These are phyloP conservation scores for Drosophila silvestris DNA, from an alignment of 2,888 invertebrate genomes.

Conservation along the genomic window DNA sequence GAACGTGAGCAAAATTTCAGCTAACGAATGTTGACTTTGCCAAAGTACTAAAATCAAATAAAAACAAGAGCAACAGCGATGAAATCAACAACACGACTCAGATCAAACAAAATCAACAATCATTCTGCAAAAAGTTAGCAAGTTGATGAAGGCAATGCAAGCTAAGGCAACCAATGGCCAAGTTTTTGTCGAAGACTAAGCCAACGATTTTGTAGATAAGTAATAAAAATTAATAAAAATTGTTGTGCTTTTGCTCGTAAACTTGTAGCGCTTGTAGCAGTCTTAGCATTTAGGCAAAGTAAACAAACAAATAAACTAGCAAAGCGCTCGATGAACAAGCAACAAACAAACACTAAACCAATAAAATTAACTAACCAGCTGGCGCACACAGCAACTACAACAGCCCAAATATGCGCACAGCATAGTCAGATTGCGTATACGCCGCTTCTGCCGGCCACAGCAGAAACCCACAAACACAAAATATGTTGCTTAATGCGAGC, in stretches of 20 bases:
- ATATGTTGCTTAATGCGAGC: slow-evolving; percentile 59
- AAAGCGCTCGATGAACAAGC: slow-evolving; percentile 21
- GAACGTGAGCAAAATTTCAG: slow-evolving; percentile 76
- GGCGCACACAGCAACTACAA: slow-evolving; percentile 26
- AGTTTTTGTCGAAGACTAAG: slow-evolving; percentile 2
- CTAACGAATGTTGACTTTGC: slow-evolving; percentile 79
- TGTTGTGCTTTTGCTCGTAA: slow-evolving; percentile 32
- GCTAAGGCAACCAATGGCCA: slow-evolving; percentile 6
- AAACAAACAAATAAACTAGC: slow-evolving; percentile 54
- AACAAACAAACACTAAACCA: slow-evolving; percentile 51
- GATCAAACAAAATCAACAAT: slow-evolving; percentile 59
- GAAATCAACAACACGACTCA: slow-evolving; percentile 45
- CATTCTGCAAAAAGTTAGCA: slow-evolving; percentile 47
- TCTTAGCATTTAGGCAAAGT: slow-evolving; percentile 51
- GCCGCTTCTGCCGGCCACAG: slow-evolving; percentile 47
- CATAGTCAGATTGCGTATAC: slow-evolving; percentile 62
- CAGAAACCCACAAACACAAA: slow-evolving; percentile 53
- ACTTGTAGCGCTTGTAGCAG: slow-evolving; percentile 51
- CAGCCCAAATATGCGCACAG: slow-evolving; percentile 46
- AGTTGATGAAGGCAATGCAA: slow-evolving; percentile 39
- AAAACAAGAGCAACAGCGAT: slow-evolving; percentile 56
- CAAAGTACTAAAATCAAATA: slow-evolving; percentile 77
- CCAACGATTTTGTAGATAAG: slow-evolving; percentile 36
- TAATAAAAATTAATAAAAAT: slow-evolving; percentile 62
- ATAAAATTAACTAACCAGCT: slow-evolving; percentile 66